phyloP scores from a whole-genome alignment of 1,140 invertebrate species.

The Leptoteleia sp. region DNA sequence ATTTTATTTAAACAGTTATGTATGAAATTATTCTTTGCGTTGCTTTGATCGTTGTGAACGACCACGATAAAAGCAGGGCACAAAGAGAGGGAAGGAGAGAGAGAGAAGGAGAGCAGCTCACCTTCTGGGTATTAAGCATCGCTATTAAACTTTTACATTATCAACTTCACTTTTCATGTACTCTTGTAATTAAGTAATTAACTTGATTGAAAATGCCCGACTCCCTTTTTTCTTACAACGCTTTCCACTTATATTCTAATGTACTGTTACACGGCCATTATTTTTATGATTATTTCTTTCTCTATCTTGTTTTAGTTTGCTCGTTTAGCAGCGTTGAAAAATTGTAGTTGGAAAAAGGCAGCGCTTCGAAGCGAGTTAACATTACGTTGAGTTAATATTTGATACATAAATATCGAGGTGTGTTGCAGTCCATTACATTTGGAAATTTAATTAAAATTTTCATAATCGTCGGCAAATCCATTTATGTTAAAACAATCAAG shows the following conservation, averaged over 20 bases:
- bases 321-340: neutral
- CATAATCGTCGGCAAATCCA: constrained; percentile 10
- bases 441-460: constrained; percentile 35
- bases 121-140: constrained; percentile 38
- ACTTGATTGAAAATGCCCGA: constrained; percentile 14
- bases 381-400: neutral
- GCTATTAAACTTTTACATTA: constrained; percentile 46
- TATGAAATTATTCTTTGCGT: constrained; percentile 30
- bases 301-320: neutral
- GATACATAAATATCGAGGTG: constrained; percentile 5
- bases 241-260: constrained; percentile 5
- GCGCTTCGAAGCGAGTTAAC: constrained; percentile 2
- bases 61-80: constrained; percentile 4
- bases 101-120: constrained; percentile 2
- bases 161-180: constrained; percentile 28
- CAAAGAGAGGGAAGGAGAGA: constrained; percentile 6
- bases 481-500: constrained; percentile 6
- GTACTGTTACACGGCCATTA: constrained; percentile 16
- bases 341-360: constrained; percentile 1
- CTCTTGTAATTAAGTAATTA: constrained; percentile 46
- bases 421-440: constrained; percentile 11
- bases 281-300: constrained; percentile 16
- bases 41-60: neutral
- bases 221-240: neutral
- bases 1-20: no score